Base-by-base conservation (phyloP, 1,140 invertebrate species). In the Leptinotarsa undecemlineata region DNA sequence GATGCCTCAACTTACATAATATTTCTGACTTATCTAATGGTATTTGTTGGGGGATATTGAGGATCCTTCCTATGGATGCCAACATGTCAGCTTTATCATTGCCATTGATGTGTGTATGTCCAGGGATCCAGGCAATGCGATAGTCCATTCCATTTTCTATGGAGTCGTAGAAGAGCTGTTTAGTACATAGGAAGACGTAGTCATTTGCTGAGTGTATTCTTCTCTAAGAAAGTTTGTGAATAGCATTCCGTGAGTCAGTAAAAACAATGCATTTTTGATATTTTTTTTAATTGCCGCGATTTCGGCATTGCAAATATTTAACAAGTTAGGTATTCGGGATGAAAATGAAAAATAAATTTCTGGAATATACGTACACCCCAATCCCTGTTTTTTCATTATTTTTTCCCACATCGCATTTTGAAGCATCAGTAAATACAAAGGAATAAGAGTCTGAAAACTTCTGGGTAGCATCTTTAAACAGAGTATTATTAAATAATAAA, bases 251-350 rank as follows among this genome's bases (percentile, higher is more conserved):
- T 3, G 76, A 77, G 60, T 77, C 76, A 3, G 76, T 71, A 20
- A 74, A 77, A 19, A 74, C 71, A 15, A 74, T 72, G 19, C 26
- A 48, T 42, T 74, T 72, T 20, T 68, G 6, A 77, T 13, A 17
- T 60, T 15, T 69, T 74, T 74, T 68, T 72, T 64, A 64, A 78
- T 78, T 4, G 73, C 77, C 21, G 48, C 63, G 2, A 71, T 74
- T 72, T 74, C 77, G n/a, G 69, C 74, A 19, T 67, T 42, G n/a
- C 15, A 17, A 67, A 67, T 67, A 26, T 67, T n/a, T 23, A 67
- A 3, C 26, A 33, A 17, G 33, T 67, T n/a, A 5, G 51, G 51
- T 57, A 57, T 19, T 57, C 51, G 51, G 11, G 51, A 57, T 15
- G 17, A 57, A 14, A 14, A 67, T 11, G 14, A 67, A 14, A n/a